Base-by-base conservation (phyloP, 2,797 vertebrate genomes). In the Staurois parvus region DNA sequence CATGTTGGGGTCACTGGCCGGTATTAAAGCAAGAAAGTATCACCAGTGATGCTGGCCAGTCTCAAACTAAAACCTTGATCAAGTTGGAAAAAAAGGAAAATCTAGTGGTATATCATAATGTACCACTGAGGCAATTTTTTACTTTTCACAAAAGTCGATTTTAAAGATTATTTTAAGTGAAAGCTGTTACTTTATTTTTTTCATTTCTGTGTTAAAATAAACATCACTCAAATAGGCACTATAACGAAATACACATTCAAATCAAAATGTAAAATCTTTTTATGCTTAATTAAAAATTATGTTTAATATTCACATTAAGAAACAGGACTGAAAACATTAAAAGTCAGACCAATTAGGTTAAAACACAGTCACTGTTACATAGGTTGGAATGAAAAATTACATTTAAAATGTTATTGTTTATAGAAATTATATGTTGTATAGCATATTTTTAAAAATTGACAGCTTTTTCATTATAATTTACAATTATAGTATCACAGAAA, bases 261-360 rank as follows among this genome's bases (percentile, higher is more conserved):
- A 77, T 26, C 30, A 77, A 77, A 64, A 62, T 24, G 64, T 37
- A 32, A 75, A 75, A 75, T 56, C 12, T 70, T 42, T 73, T 45
- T 48, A 26, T 73, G 72, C 72, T 42, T 73, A 66, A 66, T 81
- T 72, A 42, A 72, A 72, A 11, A n/a, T 70, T 29, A n/a, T 72
- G 37, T 73, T 73, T 26, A 73, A 45, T 45, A 73, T 73, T 73
- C 37, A 73, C 37, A 26, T 45, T 73, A 45, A 48, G n/a, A 42
- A 42, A 73, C 26, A 67, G 37, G 11, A 21, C 30, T 64, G 32
- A 66, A 37, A 66, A 34, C 34, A 66, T 28, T 66, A 66, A 66
- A 11, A 26, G 12, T 28, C 26, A 66, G 64, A 66, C 11, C 26
- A 66, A 9, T 24, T 59, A 24, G 52, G 52, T 59, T 59, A 59